Evolutionary conservation across 2,888 invertebrate genomes (phyloP).

Genomic region (Stenurella melanura): DNA sequence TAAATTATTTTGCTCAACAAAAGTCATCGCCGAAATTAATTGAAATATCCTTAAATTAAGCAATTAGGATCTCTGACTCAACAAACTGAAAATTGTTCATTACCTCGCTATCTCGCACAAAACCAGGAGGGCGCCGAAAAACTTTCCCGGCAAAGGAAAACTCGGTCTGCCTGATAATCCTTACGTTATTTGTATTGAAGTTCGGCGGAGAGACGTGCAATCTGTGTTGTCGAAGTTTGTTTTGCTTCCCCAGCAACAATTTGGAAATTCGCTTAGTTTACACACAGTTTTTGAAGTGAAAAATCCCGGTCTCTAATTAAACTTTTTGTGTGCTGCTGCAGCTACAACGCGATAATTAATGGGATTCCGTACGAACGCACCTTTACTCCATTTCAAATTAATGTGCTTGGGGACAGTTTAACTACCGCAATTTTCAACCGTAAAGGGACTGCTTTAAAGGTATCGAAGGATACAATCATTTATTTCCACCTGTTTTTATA

Average conservation of each 20-base stretch:
- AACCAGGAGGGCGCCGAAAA: constrained; percentile 3
- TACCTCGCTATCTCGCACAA: constrained; percentile 8
- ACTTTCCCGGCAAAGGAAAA: background rate
- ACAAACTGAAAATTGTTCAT: background rate
- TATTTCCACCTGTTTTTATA: background rate
- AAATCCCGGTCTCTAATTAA: constrained; percentile 25
- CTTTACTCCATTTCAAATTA: constrained; percentile 3
- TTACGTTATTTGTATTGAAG: constrained; percentile 7
- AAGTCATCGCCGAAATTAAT: background rate
- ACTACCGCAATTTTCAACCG: constrained; percentile 1
- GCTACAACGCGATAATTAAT: constrained; percentile 16
- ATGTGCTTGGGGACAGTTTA: constrained; percentile 21
- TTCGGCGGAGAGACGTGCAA: background rate
- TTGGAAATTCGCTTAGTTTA: constrained; percentile 4
- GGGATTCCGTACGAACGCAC: constrained; percentile 9
- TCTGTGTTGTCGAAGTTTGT: constrained; percentile 7
- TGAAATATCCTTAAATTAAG: background rate
- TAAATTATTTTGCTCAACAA: background rate
- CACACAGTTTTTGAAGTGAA: background rate
- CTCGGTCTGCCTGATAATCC: background rate
- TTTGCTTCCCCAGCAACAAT: constrained; percentile 7
- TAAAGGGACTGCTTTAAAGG: background rate
- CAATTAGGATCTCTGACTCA: background rate
- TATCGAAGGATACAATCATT: background rate
- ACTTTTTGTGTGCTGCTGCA: constrained; percentile 20